Conservation (phyloP, 92 coral and sea anemone genomes). For the Zoanthus solanderi region DNA sequence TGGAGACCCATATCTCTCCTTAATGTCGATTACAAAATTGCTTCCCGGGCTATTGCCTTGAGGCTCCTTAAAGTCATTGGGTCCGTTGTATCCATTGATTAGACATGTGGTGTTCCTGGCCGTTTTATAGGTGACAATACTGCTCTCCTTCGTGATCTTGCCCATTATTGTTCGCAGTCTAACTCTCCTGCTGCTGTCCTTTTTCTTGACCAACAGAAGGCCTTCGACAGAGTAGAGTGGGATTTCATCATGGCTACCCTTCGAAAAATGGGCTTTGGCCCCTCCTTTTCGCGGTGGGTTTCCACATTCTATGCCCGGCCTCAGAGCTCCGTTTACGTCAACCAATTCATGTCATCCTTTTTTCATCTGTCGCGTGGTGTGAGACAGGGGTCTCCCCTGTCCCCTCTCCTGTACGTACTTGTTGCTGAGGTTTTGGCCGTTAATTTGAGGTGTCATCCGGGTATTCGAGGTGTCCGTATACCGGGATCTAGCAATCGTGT, state of each 20-base stretch:
- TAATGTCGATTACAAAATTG: conserved; percentile 34
- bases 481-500: neutral
- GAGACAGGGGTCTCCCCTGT: neutral
- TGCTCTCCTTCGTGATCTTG: conserved; percentile 1
- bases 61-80: conserved; percentile 24
- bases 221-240: conserved; percentile 8
- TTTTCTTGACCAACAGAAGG: neutral
- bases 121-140: conserved; percentile 17
- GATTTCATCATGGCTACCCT: neutral
- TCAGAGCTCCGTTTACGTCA: neutral
- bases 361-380: neutral
- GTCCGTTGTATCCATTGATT: conserved; percentile 14
- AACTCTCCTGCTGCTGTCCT: neutral
- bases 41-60: conserved; percentile 23
- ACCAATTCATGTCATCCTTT: neutral
- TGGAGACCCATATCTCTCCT: neutral
- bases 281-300: neutral
- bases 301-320: neutral
- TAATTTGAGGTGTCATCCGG: neutral
- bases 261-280: conserved; percentile 2
- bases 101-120: conserved; percentile 31
- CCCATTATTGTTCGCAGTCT: neutral
- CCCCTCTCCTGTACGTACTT: neutral
- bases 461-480: conserved; percentile 8
- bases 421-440: conserved; percentile 14